Evolutionary conservation across 2,888 invertebrate species (phyloP), one percentile per base, ranked within the genome.

Genomic region (Parthenolecanium corni): DNA sequence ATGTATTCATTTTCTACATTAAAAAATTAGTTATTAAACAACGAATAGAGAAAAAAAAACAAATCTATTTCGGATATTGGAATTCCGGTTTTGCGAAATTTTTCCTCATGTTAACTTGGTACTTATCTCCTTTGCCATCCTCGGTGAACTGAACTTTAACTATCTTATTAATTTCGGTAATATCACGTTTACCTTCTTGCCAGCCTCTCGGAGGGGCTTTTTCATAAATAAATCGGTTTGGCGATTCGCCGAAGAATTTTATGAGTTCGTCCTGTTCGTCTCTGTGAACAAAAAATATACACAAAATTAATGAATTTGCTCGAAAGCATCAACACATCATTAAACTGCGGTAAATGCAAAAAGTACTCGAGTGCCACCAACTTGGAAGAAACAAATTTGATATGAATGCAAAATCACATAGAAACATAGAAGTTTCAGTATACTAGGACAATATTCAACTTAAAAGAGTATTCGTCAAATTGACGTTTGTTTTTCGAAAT

Each of bases 161-260:
- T 2, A 21, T 21, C 6, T 49, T 49, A 31, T 9, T 9, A n/a
- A n/a, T n/a, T 11, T 46, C 46, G 11, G 21, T 51, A 36, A 87
- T 89, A 72, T 91, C 91, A 76, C 83, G 85, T 69, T 80, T 85
- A 66, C 85, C 87, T 71, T 89, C 86, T 70, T 86, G 82, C 78
- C 85, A 84, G 9, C 92, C 91, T 74, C 91, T 79, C 2, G 82
- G 78, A 4, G 85, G 86, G 58, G 89, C 87, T 69, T 85, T 81
- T 0, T 81, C 77, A 70, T 91, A 89, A 68, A 87, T 80, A 72
- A 89, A 91, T 42, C 66, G 23, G 47, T 78, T 79, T 2, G 80
- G 73, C 0, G 79, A 76, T 74, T 82, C 80, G 52, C 89, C 89
- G 77, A 82, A 89, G 24, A 86, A 67, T 71, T 84, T 76, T 67